Evolutionary conservation across 2,113 vertebrate species (phyloP).

Genomic region (Todiramphus saurophagus): DNA sequence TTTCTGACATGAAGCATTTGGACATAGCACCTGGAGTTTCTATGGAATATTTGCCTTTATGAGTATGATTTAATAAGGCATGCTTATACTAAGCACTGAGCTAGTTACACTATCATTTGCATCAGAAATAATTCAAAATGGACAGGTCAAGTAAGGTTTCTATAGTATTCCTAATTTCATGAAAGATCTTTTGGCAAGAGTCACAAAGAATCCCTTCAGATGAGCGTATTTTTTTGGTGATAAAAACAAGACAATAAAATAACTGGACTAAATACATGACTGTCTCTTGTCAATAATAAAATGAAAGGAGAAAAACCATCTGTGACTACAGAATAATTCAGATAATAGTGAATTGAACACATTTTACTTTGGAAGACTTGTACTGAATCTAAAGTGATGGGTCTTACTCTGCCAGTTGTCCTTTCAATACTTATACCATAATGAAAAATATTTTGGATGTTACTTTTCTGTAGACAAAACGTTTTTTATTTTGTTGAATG

Average conservation of each 20-base stretch:
- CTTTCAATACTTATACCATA: not conserved
- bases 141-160: not conserved
- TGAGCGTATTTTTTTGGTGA: not conserved
- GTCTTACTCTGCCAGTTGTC: not conserved
- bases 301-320: slow-evolving; percentile 1
- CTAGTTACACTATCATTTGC: not conserved
- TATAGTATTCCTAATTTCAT: not conserved
- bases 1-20: not conserved
- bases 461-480: not conserved
- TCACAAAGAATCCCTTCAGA: not conserved
- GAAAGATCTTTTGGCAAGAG: not conserved
- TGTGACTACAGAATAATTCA: slow-evolving; percentile 14
- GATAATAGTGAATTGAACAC: not conserved
- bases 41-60: not conserved
- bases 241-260: not conserved
- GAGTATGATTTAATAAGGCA: not conserved
- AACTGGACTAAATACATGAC: not conserved
- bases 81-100: not conserved
- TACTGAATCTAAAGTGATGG: not conserved
- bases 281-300: slow-evolving; percentile 17
- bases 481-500: not conserved
- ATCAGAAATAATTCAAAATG: not conserved
- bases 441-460: not conserved
- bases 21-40: not conserved
- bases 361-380: not conserved